phyloP scores from a whole-genome alignment of 2,888 invertebrate species.

The Coleophora deauratella region DNA sequence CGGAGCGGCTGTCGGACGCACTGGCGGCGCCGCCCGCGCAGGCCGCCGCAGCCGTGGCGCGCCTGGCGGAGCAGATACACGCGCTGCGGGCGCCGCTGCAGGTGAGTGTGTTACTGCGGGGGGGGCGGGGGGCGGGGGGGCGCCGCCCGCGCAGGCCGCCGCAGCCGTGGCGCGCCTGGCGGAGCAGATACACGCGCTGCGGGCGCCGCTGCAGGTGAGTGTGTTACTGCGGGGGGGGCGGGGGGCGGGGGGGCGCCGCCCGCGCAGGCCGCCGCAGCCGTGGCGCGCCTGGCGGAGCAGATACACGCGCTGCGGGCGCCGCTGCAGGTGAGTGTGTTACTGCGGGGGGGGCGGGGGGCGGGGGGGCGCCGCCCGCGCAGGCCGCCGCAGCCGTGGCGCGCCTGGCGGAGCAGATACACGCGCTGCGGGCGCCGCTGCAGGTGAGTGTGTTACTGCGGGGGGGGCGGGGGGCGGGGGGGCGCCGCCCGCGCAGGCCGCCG shows the following conservation, averaged over 20 bases:
- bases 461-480: conserved; percentile 72
- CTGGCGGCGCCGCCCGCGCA: conserved; percentile 81
- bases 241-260: conserved; percentile 74
- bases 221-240: conserved; percentile 89
- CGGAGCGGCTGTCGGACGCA: conserved; percentile 79
- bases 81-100: conserved; percentile 83
- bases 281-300: conserved; percentile 89
- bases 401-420: conserved; percentile 86
- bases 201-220: conserved; percentile 78
- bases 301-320: conserved; percentile 85
- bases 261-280: conserved; percentile 88
- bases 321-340: conserved; percentile 54
- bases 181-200: conserved; percentile 86
- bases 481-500: conserved; percentile 85
- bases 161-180: conserved; percentile 88
- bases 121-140: conserved; percentile 79
- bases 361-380: conserved; percentile 79
- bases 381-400: conserved; percentile 91
- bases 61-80: conserved; percentile 85
- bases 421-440: conserved; percentile 82
- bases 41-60: conserved; percentile 90
- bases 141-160: conserved; percentile 83
- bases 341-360: conserved; percentile 84
- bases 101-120: conserved; percentile 79
- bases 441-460: conserved; percentile 78